phyloP scores from a whole-genome alignment of 2,797 vertebrate species.

The Sternarchorhynchus goeldii region DNA sequence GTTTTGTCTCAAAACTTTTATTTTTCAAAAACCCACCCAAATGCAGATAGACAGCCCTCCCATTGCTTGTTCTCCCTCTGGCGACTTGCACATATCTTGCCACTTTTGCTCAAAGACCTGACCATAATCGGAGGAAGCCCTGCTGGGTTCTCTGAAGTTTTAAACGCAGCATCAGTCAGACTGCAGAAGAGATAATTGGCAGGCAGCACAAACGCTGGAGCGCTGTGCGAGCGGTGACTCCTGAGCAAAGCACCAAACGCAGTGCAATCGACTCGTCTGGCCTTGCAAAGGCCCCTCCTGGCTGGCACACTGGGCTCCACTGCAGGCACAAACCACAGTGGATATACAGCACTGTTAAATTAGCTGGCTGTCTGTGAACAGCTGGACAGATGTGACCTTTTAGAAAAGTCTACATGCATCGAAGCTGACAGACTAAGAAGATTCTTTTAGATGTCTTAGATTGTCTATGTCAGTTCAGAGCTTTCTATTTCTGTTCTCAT shows the following conservation, averaged over 20 bases:
- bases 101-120: conserved; percentile 44
- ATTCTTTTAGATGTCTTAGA: not conserved
- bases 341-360: conserved; percentile 13
- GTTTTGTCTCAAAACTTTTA: conserved; percentile 15
- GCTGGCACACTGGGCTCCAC: not conserved
- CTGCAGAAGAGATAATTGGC: conserved; percentile 61
- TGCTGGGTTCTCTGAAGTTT: conserved; percentile 55
- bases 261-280: conserved; percentile 20
- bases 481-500: not conserved
- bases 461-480: not conserved
- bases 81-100: conserved; percentile 31
- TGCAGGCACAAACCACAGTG: conserved; percentile 15
- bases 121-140: conserved; percentile 37
- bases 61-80: conserved; percentile 32
- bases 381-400: conserved; percentile 41
- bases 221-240: conserved; percentile 52
- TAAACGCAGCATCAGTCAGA: conserved; percentile 55
- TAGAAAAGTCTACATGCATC: not conserved
- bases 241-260: conserved; percentile 57
- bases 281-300: conserved; percentile 19
- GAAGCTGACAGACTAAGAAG: not conserved
- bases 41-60: conserved; percentile 26
- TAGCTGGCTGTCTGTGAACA: conserved; percentile 29
- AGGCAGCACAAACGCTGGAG: conserved; percentile 57
- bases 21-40: conserved; percentile 30